phyloP scores from a whole-genome alignment of 2,113 vertebrate species.

The Corynorhinus townsendii region DNA sequence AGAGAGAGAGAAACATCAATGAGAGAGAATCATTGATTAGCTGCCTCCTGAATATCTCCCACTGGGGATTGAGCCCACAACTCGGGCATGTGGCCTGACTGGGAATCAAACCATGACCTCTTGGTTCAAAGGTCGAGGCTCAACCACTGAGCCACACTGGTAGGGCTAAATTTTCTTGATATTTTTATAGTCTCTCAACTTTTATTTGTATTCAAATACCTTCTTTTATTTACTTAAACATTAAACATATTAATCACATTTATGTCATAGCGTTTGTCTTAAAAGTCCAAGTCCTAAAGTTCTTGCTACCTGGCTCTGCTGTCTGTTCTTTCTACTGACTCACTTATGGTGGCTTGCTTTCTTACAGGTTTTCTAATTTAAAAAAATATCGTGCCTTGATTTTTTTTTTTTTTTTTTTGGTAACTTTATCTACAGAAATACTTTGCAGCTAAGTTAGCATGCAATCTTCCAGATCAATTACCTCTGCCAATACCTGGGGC shows the following conservation, averaged over 20 bases:
- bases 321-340: not conserved
- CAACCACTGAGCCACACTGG: too few relatives aligned
- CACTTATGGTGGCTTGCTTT: not conserved
- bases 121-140: too few relatives aligned
- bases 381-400: not conserved
- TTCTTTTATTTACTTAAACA: not conserved
- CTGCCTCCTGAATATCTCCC: too few relatives aligned
- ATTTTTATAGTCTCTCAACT: not conserved
- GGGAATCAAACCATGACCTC: too few relatives aligned
- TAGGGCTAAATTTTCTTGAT: not conserved
- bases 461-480: not conserved
- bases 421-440: not conserved
- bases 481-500: not conserved
- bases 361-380: not conserved
- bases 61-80: too few relatives aligned
- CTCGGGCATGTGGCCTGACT: too few relatives aligned
- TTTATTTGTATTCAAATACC: not conserved
- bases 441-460: not conserved
- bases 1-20: too few relatives aligned
- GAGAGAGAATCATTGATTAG: too few relatives aligned
- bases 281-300: not conserved
- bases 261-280: not conserved
- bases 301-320: not conserved
- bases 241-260: not conserved
- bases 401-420: not conserved